These are phyloP conservation scores for Melanotaenia trifasciata DNA, from an alignment of 2,797 vertebrate genomes.

Conservation along the genomic window DNA sequence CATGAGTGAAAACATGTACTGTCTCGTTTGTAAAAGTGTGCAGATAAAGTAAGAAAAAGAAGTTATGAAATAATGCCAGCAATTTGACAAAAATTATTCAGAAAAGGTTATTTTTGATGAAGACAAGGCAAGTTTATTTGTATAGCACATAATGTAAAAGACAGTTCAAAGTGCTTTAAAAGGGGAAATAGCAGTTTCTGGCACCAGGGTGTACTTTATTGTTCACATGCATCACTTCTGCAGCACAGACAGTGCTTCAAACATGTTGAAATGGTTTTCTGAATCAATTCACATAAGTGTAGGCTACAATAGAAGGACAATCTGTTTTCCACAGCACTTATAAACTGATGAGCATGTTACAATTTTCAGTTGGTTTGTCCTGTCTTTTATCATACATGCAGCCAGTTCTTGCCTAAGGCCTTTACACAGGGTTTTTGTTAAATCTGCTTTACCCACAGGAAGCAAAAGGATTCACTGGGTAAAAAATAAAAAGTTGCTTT, in stretches of 20 bases:
- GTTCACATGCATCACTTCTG: neutral
- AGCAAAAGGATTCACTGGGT: no score
- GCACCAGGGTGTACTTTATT: neutral
- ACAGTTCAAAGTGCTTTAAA: no score
- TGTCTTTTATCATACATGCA: no score
- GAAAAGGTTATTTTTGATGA: no score
- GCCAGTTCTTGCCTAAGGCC: no score
- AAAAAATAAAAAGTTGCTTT: no score
- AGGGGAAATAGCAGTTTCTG: neutral
- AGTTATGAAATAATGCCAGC: no score
- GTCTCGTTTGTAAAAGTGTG: neutral
- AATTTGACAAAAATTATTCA: no score
- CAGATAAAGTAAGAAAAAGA: neutral
- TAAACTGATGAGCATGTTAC: neutral
- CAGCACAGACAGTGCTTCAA: neutral
- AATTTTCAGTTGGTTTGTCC: neutral
- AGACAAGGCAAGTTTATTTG: no score
- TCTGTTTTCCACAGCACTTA: neutral
- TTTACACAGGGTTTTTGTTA: no score
- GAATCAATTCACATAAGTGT: neutral
- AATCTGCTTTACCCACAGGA: no score
- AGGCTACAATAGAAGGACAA: neutral
- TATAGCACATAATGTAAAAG: no score
- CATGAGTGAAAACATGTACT: neutral
- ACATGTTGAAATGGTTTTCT: neutral